Conservation (phyloP, 2,797 vertebrate genomes). For the Cirrhinus molitorella region DNA sequence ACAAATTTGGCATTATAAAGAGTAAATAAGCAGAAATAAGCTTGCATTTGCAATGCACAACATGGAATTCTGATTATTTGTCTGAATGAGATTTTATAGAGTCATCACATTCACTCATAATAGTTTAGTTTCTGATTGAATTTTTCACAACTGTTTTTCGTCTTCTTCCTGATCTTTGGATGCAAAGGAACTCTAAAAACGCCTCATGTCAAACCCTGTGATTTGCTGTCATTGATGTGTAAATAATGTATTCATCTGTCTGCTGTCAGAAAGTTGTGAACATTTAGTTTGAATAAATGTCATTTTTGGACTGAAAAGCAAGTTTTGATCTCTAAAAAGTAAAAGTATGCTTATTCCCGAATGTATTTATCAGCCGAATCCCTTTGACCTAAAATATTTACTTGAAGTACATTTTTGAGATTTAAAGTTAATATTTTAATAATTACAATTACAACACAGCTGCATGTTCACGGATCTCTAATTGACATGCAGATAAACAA, state of each 20-base stretch:
- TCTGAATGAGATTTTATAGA: background rate
- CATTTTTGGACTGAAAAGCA: background rate
- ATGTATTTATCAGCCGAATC: background rate
- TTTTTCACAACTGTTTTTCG: background rate
- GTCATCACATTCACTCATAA: background rate
- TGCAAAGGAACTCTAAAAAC: background rate
- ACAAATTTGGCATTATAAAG: background rate
- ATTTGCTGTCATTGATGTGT: background rate
- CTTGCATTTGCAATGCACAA: background rate
- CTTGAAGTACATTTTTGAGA: background rate
- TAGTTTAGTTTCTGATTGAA: background rate
- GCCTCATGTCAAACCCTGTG: background rate
- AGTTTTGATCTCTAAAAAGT: constrained; percentile 3
- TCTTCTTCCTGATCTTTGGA: background rate
- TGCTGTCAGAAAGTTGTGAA: background rate
- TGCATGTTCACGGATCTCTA: background rate
- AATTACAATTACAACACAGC: background rate
- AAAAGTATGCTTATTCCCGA: background rate
- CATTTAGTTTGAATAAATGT: background rate
- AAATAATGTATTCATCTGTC: constrained; percentile 16
- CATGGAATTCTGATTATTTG: background rate
- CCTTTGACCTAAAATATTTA: background rate
- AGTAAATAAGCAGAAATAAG: background rate
- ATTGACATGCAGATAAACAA: background rate
- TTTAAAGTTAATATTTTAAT: background rate